Evolutionary conservation across 2,888 invertebrate species (phyloP), one percentile per base, ranked within the genome.

Genomic region (Hirtodrosophila trivittata): DNA sequence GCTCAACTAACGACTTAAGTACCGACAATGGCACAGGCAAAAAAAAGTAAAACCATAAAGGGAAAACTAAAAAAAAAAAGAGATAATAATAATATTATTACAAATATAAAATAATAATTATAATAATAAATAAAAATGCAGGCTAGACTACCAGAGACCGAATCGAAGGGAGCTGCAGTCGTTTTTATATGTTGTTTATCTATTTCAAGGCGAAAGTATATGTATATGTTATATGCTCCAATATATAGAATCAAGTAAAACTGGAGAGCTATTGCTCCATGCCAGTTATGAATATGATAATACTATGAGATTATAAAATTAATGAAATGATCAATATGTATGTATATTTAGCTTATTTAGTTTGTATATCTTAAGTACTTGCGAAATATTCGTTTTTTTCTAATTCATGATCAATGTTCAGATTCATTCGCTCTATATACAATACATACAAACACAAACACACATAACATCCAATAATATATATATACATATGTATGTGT

Each of bases 291-390:
- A 30, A 21, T 21, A 5, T 5, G 5, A 21, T 30, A 21, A 21
- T 3, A 21, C 3, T 21, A 13, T 35, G 7, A 35, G 2, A 4
- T 13, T 35, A 12, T 30, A 3, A 10, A 30, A 8, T n/a, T 8
- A 30, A n/a, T 10, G 2, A 9, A 26, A 41, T 12, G 10, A 41
- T 41, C 49, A 69, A 26, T 72, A 63, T 70, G 47, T 63, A 69
- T 64, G 81, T 85, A 87, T 70, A 74, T 87, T 78, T 85, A 85
- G 86, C 51, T 55, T 85, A 80, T 63, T 84, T 87, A 80, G 86
- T 82, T 87, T 75, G 10, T 70, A 70, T 70, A 12, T 64, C 49
- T 25, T 64, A 75, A 70, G 71, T 64, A 75, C 64, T 63, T 87
- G 59, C 64, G 64, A 86, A 50, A 43, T 38, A 76, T 66, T 55